A percentile compares a stretch with the other conserved stretches of the same genome.
phyloP scores from a whole-genome alignment of 2,797 vertebrate species.

The Limosa lapponica region DNA sequence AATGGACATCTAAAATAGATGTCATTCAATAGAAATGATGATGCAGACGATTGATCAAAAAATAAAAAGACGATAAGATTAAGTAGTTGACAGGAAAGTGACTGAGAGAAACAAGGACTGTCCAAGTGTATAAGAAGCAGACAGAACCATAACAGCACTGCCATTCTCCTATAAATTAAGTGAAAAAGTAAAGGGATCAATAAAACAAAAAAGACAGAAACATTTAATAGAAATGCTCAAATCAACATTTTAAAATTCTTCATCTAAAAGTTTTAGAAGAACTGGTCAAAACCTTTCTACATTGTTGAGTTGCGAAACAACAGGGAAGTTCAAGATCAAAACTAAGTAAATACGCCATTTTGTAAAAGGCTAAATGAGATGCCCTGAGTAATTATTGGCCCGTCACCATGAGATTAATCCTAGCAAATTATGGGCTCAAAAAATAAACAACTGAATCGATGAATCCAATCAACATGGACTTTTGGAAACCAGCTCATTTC shows the following conservation, averaged over 20 bases:
- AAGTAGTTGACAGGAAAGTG: not conserved
- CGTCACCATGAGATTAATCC: not conserved
- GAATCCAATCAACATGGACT: not conserved
- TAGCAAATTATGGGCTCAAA: conserved; percentile 3
- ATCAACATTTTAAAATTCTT: not conserved
- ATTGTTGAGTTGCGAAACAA: not conserved
- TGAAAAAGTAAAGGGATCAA: not conserved
- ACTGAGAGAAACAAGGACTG: not conserved
- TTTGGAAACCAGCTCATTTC: conserved; percentile 8
- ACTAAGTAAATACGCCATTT: not conserved
- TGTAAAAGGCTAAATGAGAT: not conserved
- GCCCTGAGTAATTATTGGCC: not conserved
- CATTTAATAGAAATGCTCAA: not conserved
- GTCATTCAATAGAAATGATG: not conserved
- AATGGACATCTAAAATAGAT: not conserved
- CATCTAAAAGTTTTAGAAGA: not conserved
- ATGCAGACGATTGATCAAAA: not conserved
- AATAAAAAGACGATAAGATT: not conserved
- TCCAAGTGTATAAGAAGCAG: not conserved
- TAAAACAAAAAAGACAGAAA: not conserved
- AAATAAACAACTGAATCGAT: not conserved
- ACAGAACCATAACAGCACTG: not conserved
- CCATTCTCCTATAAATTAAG: not conserved
- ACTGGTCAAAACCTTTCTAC: not conserved
- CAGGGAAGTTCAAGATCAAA: not conserved